Base-by-base conservation (phyloP, 2,113 vertebrate species). In the Neodontobutis hainanensis region DNA sequence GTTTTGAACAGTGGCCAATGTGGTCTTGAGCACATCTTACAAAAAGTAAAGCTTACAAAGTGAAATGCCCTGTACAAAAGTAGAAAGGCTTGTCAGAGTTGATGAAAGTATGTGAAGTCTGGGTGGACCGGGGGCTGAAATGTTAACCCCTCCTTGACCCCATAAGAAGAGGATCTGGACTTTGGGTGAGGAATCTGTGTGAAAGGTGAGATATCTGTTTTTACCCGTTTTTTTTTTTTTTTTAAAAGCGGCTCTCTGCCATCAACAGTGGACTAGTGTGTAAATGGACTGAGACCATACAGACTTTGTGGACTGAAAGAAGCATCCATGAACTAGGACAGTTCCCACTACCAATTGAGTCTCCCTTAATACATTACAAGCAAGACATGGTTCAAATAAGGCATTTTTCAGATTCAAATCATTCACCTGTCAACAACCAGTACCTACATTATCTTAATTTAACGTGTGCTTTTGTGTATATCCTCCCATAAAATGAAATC, bases 111-210 rank as follows among this genome's bases (percentile, higher is more conserved):
- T 85, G 80, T 79, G 83, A 87, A 90, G 80, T 88, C 78, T 76
- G 82, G 63, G 49, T 34, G 66, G 69, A 76, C 78, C 73, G 64
- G 67, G 82, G 84, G 80, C 76, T 75, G 73, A 79, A 60, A 69
- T 35, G 60, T 82, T 91, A 83, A 92, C 90, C 90, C 86, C 82
- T 78, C 77, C 82, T 84, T 92, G 89, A 92, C 90, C 90, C 72
- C 81, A 73, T 85, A 81, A 82, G 79, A 81, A 65, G 80, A 90
- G 88, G 87, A 90, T 91, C 91, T 92, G 75, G 84, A 66, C 71
- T 67, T 77, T 52, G 58, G 66, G 89, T 92, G 92, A 89, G 91
- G 90, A 93, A 93, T 93, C 84, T 92, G 44, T 83, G 77, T 83
- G 11, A 82, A 84, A 80, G 87, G 92, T 91, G 92, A 91, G 90